Evolutionary conservation across 2,113 vertebrate species (phyloP).

Genomic region (Siphamia tubifer): DNA sequence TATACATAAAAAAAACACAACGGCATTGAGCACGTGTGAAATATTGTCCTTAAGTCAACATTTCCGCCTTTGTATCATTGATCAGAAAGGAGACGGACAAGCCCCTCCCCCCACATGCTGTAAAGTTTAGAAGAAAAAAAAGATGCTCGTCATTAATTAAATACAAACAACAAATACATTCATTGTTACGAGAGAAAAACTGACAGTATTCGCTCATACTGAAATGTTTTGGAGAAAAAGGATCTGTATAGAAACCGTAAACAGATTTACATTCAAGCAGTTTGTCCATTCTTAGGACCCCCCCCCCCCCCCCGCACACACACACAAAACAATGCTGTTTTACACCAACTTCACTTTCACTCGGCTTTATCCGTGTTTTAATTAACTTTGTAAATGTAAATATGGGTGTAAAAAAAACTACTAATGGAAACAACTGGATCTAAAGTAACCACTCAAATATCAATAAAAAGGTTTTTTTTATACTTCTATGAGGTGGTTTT

Average conservation of each 20-base stretch:
- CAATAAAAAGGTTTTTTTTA: no score
- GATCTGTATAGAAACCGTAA: constrained; percentile 60
- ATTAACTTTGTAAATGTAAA: no score
- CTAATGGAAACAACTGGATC: no score
- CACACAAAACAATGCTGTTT: no score
- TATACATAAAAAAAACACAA: constrained; percentile 67
- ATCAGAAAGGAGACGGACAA: constrained; percentile 5
- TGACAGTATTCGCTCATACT: constrained; percentile 46
- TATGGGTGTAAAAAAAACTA: no score
- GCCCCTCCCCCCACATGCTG: constrained; percentile 21
- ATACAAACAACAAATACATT: constrained; percentile 76
- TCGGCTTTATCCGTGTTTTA: no score
- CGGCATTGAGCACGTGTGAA: constrained; percentile 39
- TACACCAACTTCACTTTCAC: no score
- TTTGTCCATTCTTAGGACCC: constrained; percentile 4
- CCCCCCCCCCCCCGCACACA: no score
- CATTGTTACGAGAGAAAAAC: constrained; percentile 51
- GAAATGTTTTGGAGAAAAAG: constrained; percentile 65
- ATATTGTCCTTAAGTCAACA: constrained; percentile 16
- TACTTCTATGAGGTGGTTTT: no score
- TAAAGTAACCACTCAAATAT: no score
- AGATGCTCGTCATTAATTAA: constrained; percentile 54
- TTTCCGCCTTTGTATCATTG: constrained; percentile 19
- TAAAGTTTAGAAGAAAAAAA: constrained; percentile 26
- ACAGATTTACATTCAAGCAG: constrained; percentile 78